Evolutionary conservation across 2,113 vertebrate genomes (phyloP).

Genomic region (Silurus meridionalis): DNA sequence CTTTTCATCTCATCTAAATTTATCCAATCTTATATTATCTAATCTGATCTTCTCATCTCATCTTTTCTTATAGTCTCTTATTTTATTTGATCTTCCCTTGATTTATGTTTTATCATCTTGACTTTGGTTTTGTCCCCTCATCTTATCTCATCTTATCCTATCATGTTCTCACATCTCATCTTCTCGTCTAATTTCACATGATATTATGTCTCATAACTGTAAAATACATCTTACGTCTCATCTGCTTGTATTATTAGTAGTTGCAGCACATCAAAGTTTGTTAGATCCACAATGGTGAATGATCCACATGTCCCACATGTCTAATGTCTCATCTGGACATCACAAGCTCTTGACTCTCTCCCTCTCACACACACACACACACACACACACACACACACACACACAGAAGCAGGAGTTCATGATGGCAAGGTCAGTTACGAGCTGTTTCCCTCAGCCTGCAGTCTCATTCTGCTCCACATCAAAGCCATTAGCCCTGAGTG

Average conservation of each 20-base stretch:
- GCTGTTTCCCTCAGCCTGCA: slow-evolving; percentile 58
- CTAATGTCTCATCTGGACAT: neutral
- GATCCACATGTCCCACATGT: neutral
- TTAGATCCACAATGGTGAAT: neutral
- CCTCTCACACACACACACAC: slow-evolving; percentile 12
- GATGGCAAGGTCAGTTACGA: slow-evolving; percentile 55
- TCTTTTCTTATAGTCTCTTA: too few species aligned
- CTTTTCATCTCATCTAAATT: too few species aligned
- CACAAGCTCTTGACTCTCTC: neutral
- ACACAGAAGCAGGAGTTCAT: slow-evolving; percentile 60
- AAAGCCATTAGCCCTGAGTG: slow-evolving; percentile 63
- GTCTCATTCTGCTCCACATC: slow-evolving; percentile 64
- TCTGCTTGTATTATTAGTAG: neutral
- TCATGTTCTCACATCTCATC: too few species aligned
- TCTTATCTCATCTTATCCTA: neutral
- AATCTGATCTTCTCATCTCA: too few species aligned
- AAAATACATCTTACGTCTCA: too few species aligned
- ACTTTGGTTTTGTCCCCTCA: too few species aligned
- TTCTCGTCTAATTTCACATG: too few species aligned
- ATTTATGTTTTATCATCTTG: too few species aligned
- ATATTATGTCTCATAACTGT: too few species aligned
- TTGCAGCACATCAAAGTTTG: neutral
- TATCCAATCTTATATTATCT: too few species aligned
- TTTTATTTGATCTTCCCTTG: too few species aligned
- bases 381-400: slow-evolving; percentile 19